These are phyloP conservation scores for Empidonax alnorum DNA, from an alignment of 2,113 vertebrate genomes.

Conservation along the genomic window DNA sequence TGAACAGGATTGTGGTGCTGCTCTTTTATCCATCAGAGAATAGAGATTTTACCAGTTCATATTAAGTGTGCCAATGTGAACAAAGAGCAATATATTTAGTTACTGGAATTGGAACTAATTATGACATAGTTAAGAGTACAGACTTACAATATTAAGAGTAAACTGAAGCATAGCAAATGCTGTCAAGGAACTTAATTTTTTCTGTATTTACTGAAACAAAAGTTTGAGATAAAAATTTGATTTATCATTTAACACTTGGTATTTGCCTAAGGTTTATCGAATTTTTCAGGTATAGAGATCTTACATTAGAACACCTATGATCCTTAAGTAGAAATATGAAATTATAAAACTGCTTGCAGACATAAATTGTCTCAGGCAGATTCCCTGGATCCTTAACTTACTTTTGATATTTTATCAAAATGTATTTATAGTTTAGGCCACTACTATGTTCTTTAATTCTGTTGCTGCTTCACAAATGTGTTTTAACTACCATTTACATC, in stretches of 20 bases:
- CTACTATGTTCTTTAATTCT: not conserved
- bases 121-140: not conserved
- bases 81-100: not conserved
- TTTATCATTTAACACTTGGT: not conserved
- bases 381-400: not conserved
- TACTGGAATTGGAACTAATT: not conserved
- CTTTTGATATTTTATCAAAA: not conserved
- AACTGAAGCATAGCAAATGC: not conserved
- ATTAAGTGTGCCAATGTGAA: not conserved
- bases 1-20: not conserved
- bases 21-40: not conserved
- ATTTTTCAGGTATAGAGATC: not conserved
- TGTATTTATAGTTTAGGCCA: not conserved
- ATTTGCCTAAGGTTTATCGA: not conserved
- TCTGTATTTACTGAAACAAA: not conserved
- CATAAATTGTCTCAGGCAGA: not conserved
- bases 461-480: not conserved
- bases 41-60: not conserved
- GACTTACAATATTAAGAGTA: not conserved
- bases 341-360: not conserved
- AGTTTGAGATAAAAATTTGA: not conserved
- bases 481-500: not conserved
- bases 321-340: not conserved
- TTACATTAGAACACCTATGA: not conserved
- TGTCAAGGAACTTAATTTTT: not conserved